Conservation (phyloP, 2,888 invertebrate genomes). For the Neoitamus cyanurus region DNA sequence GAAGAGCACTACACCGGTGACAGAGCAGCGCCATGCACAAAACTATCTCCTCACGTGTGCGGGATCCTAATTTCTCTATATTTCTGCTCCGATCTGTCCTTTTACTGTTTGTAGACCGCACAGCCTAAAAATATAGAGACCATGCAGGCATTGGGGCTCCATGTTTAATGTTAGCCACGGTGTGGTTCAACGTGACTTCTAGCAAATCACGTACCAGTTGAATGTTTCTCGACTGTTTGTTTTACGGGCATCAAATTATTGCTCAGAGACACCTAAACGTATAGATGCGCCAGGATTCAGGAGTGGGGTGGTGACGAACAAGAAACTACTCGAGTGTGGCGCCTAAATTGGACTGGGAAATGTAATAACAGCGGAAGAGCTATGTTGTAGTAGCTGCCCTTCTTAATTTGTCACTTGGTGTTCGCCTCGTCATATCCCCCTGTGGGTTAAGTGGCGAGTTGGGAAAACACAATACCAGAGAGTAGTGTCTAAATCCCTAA, state of each 20-base stretch:
- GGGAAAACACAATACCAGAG: not conserved
- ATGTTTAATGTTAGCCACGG: not conserved
- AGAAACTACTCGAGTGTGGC: not conserved
- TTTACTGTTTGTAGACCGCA: not conserved
- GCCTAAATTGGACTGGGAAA: not conserved
- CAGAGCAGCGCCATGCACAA: not conserved
- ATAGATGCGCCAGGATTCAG: not conserved
- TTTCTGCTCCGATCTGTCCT: not conserved
- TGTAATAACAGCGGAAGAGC: not conserved
- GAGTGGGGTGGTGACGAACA: not conserved
- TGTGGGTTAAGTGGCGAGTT: not conserved
- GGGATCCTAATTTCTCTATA: not conserved
- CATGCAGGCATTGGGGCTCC: not conserved
- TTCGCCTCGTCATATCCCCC: not conserved
- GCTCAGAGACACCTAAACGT: not conserved
- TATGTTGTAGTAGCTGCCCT: not conserved
- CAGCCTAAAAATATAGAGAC: not conserved
- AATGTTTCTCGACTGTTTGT: conserved; percentile 26
- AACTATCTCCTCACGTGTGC: not conserved
- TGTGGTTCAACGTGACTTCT: not conserved
- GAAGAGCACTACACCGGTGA: not conserved
- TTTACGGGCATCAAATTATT: conserved; percentile 28
- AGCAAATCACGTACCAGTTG: conserved; percentile 16
- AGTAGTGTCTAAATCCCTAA: not conserved
- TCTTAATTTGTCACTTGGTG: not conserved